Base-by-base conservation (phyloP, 1,140 invertebrate species). In the Sycophaga agraensis region DNA sequence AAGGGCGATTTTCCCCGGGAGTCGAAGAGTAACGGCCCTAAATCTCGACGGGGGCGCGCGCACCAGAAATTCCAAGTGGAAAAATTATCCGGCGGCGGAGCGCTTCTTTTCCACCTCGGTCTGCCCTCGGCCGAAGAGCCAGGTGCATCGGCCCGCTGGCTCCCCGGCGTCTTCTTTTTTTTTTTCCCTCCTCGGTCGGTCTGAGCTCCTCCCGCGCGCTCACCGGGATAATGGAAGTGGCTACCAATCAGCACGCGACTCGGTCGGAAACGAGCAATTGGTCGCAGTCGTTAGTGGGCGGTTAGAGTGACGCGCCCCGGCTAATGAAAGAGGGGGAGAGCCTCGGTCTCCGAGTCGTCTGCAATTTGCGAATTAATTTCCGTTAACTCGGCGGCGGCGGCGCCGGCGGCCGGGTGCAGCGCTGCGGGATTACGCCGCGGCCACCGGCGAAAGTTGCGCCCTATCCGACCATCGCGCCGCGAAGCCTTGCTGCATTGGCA, bases 181-280 rank as follows among this genome's bases (percentile, higher is more conserved):
- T n/a, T n/a, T n/a, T n/a, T n/a, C n/a, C n/a, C n/a, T n/a, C n/a
- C n/a, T n/a, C n/a, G n/a, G n/a, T n/a, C n/a, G n/a, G n/a, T n/a
- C n/a, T n/a, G n/a, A n/a, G n/a, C n/a, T n/a, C n/a, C n/a, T n/a
- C n/a, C n/a, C 11, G 28, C 4, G 28, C 11, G 11, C 28, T 31
- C 11, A 31, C 28, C 3, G 14, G 42, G 59, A 53, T 46, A 42
- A 53, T 64, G 49, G 49, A 64, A 59, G 53, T 48, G 46, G 21
- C 40, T 61, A 55, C 19, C 17, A 26, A 59, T 45, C 31, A 43
- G 26, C 37, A 63, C 58, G 31, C 43, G 31, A 48, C 49, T 43
- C 17, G 16, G 42, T 63, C 55, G 63, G 64, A 65, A 68, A 65
- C 49, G 61, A 64, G 56, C 66, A 63, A 68, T 64, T 65, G 66